Percentiles rank a stretch among this genome's conserved stretches.
Evolutionary conservation across 2,113 vertebrate species (phyloP).

Genomic region (Sitta europaea): DNA sequence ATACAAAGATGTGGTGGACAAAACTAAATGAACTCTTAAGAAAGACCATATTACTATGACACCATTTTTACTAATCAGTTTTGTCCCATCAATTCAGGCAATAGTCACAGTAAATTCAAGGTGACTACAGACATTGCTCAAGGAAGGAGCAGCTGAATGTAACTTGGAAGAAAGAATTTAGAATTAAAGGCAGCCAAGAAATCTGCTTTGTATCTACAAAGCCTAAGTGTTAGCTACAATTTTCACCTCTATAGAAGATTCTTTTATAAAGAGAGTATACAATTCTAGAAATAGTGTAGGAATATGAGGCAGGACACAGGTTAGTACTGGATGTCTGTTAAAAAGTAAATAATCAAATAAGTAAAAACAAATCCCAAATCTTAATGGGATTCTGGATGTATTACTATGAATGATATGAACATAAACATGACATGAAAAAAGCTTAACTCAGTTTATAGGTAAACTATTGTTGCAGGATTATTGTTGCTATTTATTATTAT

Average conservation of each 20-base stretch:
- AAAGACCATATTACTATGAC: neutral
- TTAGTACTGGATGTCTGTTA: neutral
- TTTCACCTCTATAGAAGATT: neutral
- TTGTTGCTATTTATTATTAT: neutral
- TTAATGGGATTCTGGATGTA: neutral
- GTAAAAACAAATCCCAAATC: neutral
- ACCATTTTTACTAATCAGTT: neutral
- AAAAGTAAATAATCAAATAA: neutral
- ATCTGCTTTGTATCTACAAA: neutral
- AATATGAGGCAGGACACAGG: neutral
- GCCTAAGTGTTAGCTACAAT: neutral
- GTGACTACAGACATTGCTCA: neutral
- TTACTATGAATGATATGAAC: neutral
- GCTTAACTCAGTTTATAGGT: neutral
- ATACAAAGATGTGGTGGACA: neutral
- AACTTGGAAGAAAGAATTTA: neutral
- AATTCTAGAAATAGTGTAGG: neutral
- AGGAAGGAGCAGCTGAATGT: neutral
- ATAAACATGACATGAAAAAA: neutral
- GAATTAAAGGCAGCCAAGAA: neutral
- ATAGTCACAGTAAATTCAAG: neutral
- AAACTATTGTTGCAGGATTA: neutral
- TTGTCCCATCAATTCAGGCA: neutral
- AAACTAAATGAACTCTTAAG: neutral
- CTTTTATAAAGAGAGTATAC: neutral